Base-by-base conservation (phyloP, 1,140 invertebrate species). In the Octopus bimaculoides region DNA sequence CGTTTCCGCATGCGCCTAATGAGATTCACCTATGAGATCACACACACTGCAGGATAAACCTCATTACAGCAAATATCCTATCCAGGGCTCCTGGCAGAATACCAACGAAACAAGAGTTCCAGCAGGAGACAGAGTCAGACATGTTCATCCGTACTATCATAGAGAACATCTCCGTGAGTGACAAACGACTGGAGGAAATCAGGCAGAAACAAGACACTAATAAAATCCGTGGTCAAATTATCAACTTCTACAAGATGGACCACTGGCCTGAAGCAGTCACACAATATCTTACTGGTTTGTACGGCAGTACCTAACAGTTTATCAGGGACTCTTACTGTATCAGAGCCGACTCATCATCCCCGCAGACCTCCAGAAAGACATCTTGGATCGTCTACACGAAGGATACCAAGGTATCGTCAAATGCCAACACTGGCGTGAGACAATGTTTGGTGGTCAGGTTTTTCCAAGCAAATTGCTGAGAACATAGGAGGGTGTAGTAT, bases 1-100 rank as follows among this genome's bases (percentile, higher is more conserved):
- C 77, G 81, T 54, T 83, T 83, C 54, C 54, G 77, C 73, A 82
- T 84, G 78, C 14, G 81, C 1, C 54, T 84, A 4, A 80, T 81
- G 80, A 66, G 81, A 55, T 84, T 75, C 66, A 17, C 78, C 5
- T 82, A 73, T 52, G 52, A 56, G 6, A 80, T 81, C 53, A 14
- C 56, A 10, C 78, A 84, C 75, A 77, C 78, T 26, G 73, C 81
- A 0, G 80, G 81, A 26, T 80, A 83, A 26, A 26, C 55, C n/a
- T 26, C 81, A 14, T 26, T 55, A 17, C 78, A 79, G 9, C 79
- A 77, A n/a, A 79, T 80, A 26, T 20, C 81, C 26, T 80, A 7
- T 75, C 73, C 54, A 75, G 79, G 80, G n/a, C 74, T 26, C 73
- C 54, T 17, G 41, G 26, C 7, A 55, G 4, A 66, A 14, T 2